Conservation (phyloP, 1,140 invertebrate species). For the Bombus superbus region DNA sequence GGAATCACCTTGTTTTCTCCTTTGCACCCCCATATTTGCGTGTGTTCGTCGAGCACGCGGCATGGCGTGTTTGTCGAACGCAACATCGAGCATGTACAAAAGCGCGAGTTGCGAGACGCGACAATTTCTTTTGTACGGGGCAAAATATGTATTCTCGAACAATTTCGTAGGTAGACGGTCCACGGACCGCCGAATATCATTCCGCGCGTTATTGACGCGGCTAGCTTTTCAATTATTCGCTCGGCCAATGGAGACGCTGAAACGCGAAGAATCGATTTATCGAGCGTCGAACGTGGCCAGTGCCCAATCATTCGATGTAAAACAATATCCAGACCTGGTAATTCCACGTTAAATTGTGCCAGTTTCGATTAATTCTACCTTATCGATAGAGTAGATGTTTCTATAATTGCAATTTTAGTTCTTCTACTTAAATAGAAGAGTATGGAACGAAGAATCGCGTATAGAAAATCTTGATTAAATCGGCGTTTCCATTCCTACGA, state of each 20-base stretch:
- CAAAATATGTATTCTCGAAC: background rate
- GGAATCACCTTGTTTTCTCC: background rate
- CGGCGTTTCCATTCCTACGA: no score
- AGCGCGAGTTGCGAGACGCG: background rate
- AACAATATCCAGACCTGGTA: constrained; percentile 16
- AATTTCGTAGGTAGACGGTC: background rate
- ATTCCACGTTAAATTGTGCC: background rate
- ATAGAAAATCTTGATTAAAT: background rate
- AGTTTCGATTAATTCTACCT: constrained; percentile 1
- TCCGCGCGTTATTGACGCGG: background rate
- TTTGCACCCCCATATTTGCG: background rate
- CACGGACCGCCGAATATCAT: constrained; percentile 2
- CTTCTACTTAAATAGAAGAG: background rate
- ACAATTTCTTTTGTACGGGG: background rate
- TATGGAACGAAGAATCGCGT: background rate
- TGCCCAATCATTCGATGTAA: background rate
- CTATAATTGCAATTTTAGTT: background rate
- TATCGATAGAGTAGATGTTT: background rate
- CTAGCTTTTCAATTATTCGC: constrained; percentile 39
- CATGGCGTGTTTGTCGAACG: constrained; percentile 5
- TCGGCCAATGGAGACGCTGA: background rate
- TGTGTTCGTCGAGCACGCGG: background rate
- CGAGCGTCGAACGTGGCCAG: background rate
- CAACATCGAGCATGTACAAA: background rate
- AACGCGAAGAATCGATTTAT: constrained; percentile 33